phyloP scores from a whole-genome alignment of 2,113 vertebrate genomes.

The Hystrix cristata region DNA sequence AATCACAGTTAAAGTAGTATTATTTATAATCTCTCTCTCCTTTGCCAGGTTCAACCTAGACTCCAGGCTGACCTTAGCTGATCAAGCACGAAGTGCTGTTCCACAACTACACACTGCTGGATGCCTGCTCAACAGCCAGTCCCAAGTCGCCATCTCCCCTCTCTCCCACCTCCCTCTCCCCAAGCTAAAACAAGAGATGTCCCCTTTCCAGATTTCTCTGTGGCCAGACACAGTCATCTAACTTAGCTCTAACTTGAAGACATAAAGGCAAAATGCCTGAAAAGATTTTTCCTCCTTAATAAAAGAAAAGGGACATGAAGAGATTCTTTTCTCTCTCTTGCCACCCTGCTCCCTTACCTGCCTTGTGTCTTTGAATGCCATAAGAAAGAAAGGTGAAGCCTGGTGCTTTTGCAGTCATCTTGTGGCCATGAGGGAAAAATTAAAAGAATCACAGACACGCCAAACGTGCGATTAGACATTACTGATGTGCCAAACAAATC shows the following conservation, averaged over 20 bases:
- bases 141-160: background rate
- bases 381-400: background rate
- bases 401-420: slow-evolving; percentile 43
- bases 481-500: background rate
- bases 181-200: background rate
- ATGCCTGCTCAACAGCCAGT: background rate
- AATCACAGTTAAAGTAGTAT: background rate
- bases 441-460: background rate
- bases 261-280: background rate
- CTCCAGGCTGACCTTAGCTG: background rate
- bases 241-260: background rate
- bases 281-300: background rate
- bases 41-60: background rate
- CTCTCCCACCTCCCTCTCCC: background rate
- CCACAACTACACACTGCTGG: too few species aligned
- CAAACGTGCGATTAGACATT: background rate
- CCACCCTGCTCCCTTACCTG: too few species aligned
- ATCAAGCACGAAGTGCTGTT: background rate
- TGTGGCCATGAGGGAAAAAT: slow-evolving; percentile 38
- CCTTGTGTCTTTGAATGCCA: background rate
- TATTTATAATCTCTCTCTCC: background rate
- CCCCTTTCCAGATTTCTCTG: background rate
- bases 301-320: background rate
- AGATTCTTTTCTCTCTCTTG: background rate
- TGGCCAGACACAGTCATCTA: background rate